phyloP scores from a whole-genome alignment of 2,888 invertebrate species.

The Drosophila subsilvestris region DNA sequence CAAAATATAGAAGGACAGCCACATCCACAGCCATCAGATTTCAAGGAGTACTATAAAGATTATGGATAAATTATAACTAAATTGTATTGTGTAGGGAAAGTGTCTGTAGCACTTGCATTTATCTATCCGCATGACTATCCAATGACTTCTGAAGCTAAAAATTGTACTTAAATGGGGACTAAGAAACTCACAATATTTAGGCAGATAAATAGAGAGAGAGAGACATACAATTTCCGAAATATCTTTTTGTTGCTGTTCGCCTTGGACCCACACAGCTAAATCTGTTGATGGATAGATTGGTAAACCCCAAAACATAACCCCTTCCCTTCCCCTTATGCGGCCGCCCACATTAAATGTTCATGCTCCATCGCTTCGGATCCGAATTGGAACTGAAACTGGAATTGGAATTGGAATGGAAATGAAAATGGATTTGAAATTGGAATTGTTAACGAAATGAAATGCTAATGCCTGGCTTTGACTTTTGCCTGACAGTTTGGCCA shows the following conservation, averaged over 20 bases:
- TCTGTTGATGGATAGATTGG: not conserved
- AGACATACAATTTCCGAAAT: conserved; percentile 18
- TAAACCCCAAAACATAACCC: too few relatives aligned
- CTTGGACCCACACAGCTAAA: not conserved
- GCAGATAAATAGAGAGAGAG: conserved; percentile 16
- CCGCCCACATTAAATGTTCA: conserved; percentile 22
- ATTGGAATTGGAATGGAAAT: not conserved
- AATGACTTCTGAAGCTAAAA: not conserved
- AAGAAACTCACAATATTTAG: conserved; percentile 43
- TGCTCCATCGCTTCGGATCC: conserved; percentile 17
- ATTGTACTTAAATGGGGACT: too few relatives aligned
- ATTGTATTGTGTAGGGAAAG: too few relatives aligned
- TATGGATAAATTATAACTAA: too few relatives aligned
- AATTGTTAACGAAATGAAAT: conserved; percentile 38
- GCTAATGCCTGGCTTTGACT: conserved; percentile 63
- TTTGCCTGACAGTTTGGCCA: conserved; percentile 47
- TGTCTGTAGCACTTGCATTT: too few relatives aligned
- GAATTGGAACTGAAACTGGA: conserved; percentile 12
- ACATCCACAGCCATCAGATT: too few relatives aligned
- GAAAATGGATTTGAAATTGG: conserved; percentile 17
- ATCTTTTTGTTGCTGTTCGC: not conserved
- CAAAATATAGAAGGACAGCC: too few relatives aligned
- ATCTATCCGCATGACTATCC: not conserved
- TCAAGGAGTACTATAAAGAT: too few relatives aligned
- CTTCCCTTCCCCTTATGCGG: too few relatives aligned